Evolutionary conservation across 2,113 vertebrate species (phyloP).

Genomic region (Mixornis gularis): DNA sequence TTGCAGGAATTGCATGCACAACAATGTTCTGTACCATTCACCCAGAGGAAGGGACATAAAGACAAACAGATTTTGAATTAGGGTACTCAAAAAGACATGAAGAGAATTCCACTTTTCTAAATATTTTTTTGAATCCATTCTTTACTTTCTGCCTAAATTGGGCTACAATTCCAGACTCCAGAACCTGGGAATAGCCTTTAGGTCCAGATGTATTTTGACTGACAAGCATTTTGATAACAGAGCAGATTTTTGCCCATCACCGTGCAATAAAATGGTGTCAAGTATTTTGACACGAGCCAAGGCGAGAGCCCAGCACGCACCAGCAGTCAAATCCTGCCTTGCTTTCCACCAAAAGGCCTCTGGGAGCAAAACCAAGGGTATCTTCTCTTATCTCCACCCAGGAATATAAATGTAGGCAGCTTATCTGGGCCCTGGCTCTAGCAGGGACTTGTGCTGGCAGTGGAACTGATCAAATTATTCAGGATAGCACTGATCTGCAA

Average conservation of each 20-base stretch:
- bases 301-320: accelerated
- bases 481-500: neutral
- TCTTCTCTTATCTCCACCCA: neutral
- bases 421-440: neutral
- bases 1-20: neutral
- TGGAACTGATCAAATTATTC: neutral
- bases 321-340: neutral
- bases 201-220: neutral
- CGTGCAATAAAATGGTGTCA: too few species aligned
- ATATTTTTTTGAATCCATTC: neutral
- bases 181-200: neutral
- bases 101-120: neutral
- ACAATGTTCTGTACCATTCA: neutral
- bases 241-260: too few species aligned
- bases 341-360: neutral
- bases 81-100: neutral
- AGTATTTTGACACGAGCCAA: neutral
- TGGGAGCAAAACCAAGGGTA: neutral
- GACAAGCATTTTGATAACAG: too few species aligned
- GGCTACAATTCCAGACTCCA: neutral
- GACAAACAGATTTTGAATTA: neutral
- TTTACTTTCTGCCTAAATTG: neutral
- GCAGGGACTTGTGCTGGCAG: neutral
- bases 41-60: neutral
- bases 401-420: neutral